phyloP scores from a whole-genome alignment of 2,113 vertebrate species.

The Gymnogyps californianus region DNA sequence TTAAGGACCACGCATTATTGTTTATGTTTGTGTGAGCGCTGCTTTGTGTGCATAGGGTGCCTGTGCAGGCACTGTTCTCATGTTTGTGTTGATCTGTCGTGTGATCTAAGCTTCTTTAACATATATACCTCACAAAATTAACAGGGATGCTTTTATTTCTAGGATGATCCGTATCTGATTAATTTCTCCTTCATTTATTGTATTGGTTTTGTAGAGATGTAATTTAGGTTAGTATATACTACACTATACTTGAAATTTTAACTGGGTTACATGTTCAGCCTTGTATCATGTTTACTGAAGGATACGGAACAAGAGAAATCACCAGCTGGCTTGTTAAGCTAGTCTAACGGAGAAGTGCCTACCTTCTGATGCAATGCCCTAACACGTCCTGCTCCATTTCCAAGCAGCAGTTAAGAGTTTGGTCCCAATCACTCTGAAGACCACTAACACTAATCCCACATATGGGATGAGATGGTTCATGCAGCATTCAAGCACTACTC shows the following conservation, averaged over 20 bases:
- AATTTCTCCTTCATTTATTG: background rate
- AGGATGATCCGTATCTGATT: background rate
- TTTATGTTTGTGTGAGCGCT: rapidly evolving
- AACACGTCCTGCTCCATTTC: background rate
- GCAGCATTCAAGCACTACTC: background rate
- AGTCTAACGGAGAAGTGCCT: background rate
- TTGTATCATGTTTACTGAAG: background rate
- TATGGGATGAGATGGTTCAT: background rate
- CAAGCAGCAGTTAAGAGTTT: background rate
- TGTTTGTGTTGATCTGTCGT: background rate
- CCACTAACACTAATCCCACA: background rate
- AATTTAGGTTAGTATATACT: background rate
- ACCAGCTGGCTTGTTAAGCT: background rate
- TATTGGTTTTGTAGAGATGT: background rate
- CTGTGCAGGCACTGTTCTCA: background rate
- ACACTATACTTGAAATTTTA: background rate
- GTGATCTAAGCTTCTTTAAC: background rate
- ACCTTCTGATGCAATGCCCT: background rate
- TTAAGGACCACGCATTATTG: too few species aligned
- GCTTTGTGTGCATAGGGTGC: background rate
- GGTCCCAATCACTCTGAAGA: background rate
- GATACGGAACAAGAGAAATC: background rate
- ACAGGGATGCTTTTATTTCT: background rate
- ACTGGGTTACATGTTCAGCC: background rate
- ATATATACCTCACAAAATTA: background rate